phyloP scores from a whole-genome alignment of 1,140 invertebrate genomes.

The Eriocheir sinensis region DNA sequence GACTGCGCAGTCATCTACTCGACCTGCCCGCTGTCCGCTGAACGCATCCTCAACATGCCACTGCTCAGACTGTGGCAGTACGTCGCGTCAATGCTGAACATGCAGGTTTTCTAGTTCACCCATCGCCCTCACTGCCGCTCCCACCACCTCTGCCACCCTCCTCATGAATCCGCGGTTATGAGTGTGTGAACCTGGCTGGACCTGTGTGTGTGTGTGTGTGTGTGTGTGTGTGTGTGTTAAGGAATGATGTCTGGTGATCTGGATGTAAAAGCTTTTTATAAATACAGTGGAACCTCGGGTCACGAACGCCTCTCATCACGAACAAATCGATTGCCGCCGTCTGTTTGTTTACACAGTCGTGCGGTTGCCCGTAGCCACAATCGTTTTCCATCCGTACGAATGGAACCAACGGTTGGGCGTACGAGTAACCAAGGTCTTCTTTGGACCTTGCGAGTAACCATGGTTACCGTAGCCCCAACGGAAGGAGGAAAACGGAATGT shows the following conservation, averaged over 20 bases:
- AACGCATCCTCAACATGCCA: conserved; percentile 73
- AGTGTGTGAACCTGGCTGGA: background rate
- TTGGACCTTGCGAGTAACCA: no score
- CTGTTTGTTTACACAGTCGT: no score
- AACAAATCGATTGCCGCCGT: no score
- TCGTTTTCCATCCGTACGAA: no score
- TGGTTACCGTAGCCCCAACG: no score
- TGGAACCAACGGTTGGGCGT: no score
- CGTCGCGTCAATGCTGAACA: conserved; percentile 68
- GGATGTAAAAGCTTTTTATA: background rate
- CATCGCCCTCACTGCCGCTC: no score
- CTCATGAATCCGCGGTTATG: background rate
- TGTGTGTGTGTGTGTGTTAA: background rate
- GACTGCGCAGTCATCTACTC: conserved; percentile 51
- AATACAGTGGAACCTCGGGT: no score
- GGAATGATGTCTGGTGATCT: background rate
- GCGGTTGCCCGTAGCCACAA: no score
- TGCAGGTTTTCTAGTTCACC: conserved; percentile 60
- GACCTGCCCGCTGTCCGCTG: conserved; percentile 51
- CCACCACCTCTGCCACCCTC: background rate
- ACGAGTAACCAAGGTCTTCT: no score
- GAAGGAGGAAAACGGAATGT: no score
- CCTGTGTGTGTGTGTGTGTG: conserved; percentile 7
- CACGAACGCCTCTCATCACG: no score
- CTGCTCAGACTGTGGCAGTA: conserved; percentile 78